These are phyloP conservation scores for Poeciliopsis retropinna DNA, from an alignment of 2,113 vertebrate genomes.

Conservation along the genomic window DNA sequence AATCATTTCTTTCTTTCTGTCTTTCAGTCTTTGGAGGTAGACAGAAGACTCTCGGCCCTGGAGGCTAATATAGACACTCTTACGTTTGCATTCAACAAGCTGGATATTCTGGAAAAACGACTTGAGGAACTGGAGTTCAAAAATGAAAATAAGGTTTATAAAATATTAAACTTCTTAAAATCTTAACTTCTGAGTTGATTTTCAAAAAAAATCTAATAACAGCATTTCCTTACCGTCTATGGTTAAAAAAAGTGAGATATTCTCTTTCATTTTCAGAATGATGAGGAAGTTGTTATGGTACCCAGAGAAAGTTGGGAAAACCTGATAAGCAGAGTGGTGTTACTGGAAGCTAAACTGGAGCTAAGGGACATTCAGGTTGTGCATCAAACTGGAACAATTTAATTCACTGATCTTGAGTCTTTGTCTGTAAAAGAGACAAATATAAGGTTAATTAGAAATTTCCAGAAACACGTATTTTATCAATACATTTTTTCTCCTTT, in stretches of 20 bases:
- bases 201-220: neutral
- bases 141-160: conserved; percentile 63
- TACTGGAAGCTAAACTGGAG: conserved; percentile 89
- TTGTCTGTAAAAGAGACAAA: too few species aligned
- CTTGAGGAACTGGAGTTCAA: conserved; percentile 66
- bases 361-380: conserved; percentile 68
- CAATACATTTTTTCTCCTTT: too few species aligned
- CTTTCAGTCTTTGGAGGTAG: conserved; percentile 64
- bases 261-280: conserved; percentile 20
- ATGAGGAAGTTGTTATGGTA: conserved; percentile 48
- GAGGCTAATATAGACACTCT: conserved; percentile 74
- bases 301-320: conserved; percentile 87
- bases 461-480: neutral
- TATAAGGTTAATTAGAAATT: neutral
- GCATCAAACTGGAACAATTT: neutral
- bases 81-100: conserved; percentile 77
- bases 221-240: neutral
- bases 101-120: conserved; percentile 81
- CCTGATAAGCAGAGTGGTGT: conserved; percentile 85
- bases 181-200: neutral
- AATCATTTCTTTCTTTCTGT: neutral
- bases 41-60: conserved; percentile 74
- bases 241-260: fast-evolving
- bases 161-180: conserved; percentile 52
- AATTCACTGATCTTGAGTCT: too few species aligned